Conservation (phyloP, 1,140 invertebrate genomes). For the Anastrepha ludens region DNA sequence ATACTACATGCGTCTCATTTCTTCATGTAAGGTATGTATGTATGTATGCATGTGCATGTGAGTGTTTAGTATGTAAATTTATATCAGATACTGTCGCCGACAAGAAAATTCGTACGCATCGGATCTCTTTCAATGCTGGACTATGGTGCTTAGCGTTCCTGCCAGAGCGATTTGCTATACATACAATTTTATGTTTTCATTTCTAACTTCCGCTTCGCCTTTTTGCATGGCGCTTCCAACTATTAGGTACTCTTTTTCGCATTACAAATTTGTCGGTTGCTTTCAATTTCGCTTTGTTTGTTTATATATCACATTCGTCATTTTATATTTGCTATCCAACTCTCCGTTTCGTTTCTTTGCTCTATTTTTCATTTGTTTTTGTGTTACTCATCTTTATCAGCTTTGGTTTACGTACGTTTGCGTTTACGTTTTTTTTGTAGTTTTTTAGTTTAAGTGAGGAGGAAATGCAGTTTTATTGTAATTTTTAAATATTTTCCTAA, state of each 20-base stretch:
- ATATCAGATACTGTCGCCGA: neutral
- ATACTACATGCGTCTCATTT: neutral
- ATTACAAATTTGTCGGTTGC: neutral
- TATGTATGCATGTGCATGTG: neutral
- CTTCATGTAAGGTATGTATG: neutral
- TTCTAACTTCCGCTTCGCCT: neutral
- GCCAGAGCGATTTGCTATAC: neutral
- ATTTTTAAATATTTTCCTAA: constrained; percentile 54
- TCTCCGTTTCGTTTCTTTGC: neutral
- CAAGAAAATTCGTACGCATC: neutral
- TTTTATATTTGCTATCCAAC: neutral
- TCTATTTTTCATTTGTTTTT: too few relatives aligned
- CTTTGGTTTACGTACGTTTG: neutral
- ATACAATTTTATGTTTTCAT: neutral
- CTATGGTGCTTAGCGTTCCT: too few relatives aligned
- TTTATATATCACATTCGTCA: constrained; percentile 35
- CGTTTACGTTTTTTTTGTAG: neutral
- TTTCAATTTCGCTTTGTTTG: neutral
- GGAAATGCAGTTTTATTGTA: constrained; percentile 55
- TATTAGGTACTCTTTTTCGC: constrained; percentile 22
- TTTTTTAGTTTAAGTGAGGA: constrained; percentile 24
- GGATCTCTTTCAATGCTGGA: too few relatives aligned
- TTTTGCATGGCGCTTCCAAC: neutral
- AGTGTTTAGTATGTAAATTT: neutral
- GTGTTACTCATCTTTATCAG: neutral